Conservation (phyloP, 2,888 invertebrate genomes). For the Heteromyza rotundicornis region DNA sequence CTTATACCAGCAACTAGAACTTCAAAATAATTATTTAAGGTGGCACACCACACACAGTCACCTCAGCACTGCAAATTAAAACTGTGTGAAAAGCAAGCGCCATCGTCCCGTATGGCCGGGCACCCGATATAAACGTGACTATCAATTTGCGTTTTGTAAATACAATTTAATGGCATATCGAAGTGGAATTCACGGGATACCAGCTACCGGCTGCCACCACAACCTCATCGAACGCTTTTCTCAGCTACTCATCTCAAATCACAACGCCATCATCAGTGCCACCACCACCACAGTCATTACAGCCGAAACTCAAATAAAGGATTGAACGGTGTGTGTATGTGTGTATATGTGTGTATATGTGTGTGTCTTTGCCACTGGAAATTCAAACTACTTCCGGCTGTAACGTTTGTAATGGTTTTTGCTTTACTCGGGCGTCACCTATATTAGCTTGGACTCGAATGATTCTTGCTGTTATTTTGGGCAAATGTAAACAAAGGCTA, state of each 20-base stretch:
- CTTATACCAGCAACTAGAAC: no score
- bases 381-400: slow-evolving; percentile 53
- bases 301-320: no score
- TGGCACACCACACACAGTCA: no score
- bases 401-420: slow-evolving; percentile 23
- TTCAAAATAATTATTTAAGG: no score
- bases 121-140: no score
- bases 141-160: slow-evolving; percentile 54
- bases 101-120: no score
- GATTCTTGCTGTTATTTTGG: slow-evolving; percentile 24
- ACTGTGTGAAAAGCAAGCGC: no score
- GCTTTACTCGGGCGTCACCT: neutral
- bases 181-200: slow-evolving; percentile 39
- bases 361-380: slow-evolving; percentile 46
- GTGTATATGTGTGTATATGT: neutral
- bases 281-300: neutral
- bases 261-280: no score
- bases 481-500: slow-evolving; percentile 1
- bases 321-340: neutral
- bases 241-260: no score
- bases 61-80: slow-evolving; percentile 42
- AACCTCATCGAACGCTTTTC: no score
- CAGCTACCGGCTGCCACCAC: no score
- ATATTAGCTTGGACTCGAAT: slow-evolving; percentile 13
- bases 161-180: slow-evolving; percentile 54